Base-by-base conservation (phyloP, 2,113 vertebrate genomes). In the Smithornis capensis region DNA sequence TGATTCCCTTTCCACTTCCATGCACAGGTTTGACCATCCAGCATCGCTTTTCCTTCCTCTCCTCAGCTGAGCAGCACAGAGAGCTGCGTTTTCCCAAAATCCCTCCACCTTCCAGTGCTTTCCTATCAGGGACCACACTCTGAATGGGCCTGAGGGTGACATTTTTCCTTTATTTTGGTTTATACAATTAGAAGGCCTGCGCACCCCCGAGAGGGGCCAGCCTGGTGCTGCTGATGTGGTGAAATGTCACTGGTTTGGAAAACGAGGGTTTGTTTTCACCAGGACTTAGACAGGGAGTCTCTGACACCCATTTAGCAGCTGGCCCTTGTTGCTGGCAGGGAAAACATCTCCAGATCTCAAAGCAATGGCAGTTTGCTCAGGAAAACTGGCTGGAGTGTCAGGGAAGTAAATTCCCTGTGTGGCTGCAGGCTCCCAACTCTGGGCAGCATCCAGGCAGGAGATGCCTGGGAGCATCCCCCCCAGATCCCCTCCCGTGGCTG, bases 111-210 rank as follows among this genome's bases (percentile, higher is more conserved):
- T 67, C 49, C 25, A 55, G 84, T 42, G 76, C 67, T 68, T 64
- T 53, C 49, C 74, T 68, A 64, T 76, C 84, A 63, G 74, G 56
- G 6, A 1, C 2, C 0, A 4, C 78, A 47, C 82, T 84, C 60
- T 4, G 47, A 88, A 6, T 0, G 2, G 49, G 57, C 67, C 82
- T 50, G 37, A 53, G 90, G 90, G 79, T 33, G 53, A 73, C 91
- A 80, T 67, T 78, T 71, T 78, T n/a, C n/a, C 81, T 94, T 93
- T 90, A 90, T 95, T 90, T 95, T 59, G 59, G 63, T 63, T 81
- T 67, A 5, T 92, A 52, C 24, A 89, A 59, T 88, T 83, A 65
- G 67, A 82, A 53, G 47, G 31, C 40, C 1, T 8, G 47, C 60
- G 40, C 52, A 1, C 49, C 27, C 76, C 73, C 2, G 37, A 28